A percentile compares a stretch with the other conserved stretches of the same genome.
These are phyloP conservation scores for Chiridota heheva DNA, from an alignment of 35 echinoderm and acorn worm genomes.

Conservation along the genomic window DNA sequence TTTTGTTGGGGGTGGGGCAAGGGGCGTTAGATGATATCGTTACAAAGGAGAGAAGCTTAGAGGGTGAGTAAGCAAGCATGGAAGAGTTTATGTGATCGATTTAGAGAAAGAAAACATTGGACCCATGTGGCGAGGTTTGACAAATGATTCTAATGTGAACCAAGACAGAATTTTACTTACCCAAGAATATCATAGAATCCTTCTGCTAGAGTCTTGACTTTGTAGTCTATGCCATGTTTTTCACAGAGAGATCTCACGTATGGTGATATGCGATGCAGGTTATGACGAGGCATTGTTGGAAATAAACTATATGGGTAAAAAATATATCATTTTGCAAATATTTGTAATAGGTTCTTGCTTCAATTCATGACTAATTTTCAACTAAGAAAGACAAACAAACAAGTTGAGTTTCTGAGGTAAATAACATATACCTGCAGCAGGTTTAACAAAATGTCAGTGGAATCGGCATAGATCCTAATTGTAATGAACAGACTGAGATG, in stretches of 20 bases:
- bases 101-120: no score
- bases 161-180: no score
- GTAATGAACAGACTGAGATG: no score
- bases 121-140: no score
- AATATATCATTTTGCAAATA: no score
- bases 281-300: conserved; percentile 91
- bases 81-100: no score
- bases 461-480: no score
- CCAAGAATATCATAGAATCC: conserved; percentile 76
- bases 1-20: no score
- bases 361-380: background rate
- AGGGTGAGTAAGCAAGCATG: no score
- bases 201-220: conserved; percentile 56
- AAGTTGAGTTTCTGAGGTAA: background rate
- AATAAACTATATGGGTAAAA: conserved; percentile 56
- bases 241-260: conserved; percentile 68
- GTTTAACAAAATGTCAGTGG: background rate
- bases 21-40: no score
- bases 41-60: no score
- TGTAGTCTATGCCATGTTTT: conserved; percentile 83
- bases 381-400: background rate
- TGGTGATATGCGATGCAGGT: conserved; percentile 64
- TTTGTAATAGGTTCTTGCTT: background rate
- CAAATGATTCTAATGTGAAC: no score
- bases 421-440: background rate